Base-by-base conservation (phyloP, 2,797 vertebrate genomes). In the Danio albolineatus region DNA sequence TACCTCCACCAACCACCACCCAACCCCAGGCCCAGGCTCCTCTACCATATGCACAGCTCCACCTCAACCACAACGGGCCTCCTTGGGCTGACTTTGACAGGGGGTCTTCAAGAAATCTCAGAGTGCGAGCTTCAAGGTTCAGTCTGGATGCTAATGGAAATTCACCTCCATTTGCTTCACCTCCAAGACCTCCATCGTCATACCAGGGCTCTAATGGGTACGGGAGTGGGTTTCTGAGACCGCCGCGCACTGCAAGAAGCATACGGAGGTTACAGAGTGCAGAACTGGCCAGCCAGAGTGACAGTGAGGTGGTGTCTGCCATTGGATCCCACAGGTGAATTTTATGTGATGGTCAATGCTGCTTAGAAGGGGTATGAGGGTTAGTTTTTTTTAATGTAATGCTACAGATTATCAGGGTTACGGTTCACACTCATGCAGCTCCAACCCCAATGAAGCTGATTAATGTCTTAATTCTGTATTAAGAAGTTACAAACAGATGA, bases 111-210 rank as follows among this genome's bases (percentile, higher is more conserved):
- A 84, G 86, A 53, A 75, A 70, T 7, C 48, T 84, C 17, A 43
- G 49, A 65, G 70, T 49, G 41, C 76, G 78, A 36, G 75, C 89
- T 86, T 92, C 17, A 85, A 89, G 4, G 89, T 89, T 6, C 28
- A 86, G 78, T 64, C 83, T 93, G 0, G 93, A 94, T 2, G 84
- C 89, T 5, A 93, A 94, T 0, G 92, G 92, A n/a, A 93, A 93
- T 4, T 67, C 90, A 2, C 70, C 79, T 1, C 54, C 83, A 78
- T 85, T 81, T 21, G 84, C 88, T 5, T 85, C 90, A 0, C 91
- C 92, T 84, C 46, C 78, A 19, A 84, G 79, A 89, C 38, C 56
- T 17, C 76, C 84, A 17, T 86, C 8, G 28, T 82, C 59, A 70
- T 84, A 80, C 57, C 86, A 86, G 74, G 87, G 92, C 71, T 89